Evolutionary conservation across 2,888 invertebrate species (phyloP).

Genomic region (Lithophane semibrunnea): DNA sequence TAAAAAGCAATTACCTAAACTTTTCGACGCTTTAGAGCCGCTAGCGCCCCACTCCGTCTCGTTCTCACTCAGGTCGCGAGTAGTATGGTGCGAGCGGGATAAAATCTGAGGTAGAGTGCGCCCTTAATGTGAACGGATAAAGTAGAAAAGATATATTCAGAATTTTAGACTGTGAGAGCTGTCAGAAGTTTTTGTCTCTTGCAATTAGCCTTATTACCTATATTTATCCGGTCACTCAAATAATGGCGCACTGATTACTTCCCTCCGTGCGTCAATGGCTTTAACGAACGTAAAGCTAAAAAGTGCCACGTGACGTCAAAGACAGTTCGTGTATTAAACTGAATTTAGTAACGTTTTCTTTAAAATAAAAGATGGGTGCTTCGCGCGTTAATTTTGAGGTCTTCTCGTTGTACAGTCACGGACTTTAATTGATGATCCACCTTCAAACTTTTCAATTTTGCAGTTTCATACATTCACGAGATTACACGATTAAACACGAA

Average conservation of each 20-base stretch:
- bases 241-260: constrained; percentile 40
- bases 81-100: no score
- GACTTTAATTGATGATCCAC: no score
- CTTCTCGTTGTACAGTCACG: not conserved
- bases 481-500: no score
- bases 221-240: constrained; percentile 2
- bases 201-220: constrained; percentile 13
- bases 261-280: constrained; percentile 30
- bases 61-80: no score
- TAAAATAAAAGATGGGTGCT: not conserved
- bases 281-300: not conserved
- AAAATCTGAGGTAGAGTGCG: no score
- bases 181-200: constrained; percentile 14
- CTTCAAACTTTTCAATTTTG: no score
- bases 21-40: no score
- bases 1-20: no score
- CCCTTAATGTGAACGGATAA: not conserved
- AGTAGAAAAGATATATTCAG: not conserved
- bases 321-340: not conserved
- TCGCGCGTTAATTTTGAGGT: not conserved
- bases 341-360: not conserved
- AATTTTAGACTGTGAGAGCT: not conserved
- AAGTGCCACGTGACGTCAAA: not conserved
- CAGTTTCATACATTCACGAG: no score
- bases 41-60: no score